Evolutionary conservation across 1,140 invertebrate species (phyloP), one percentile per base, ranked within the genome.

Genomic region (Calliphora vicina): DNA sequence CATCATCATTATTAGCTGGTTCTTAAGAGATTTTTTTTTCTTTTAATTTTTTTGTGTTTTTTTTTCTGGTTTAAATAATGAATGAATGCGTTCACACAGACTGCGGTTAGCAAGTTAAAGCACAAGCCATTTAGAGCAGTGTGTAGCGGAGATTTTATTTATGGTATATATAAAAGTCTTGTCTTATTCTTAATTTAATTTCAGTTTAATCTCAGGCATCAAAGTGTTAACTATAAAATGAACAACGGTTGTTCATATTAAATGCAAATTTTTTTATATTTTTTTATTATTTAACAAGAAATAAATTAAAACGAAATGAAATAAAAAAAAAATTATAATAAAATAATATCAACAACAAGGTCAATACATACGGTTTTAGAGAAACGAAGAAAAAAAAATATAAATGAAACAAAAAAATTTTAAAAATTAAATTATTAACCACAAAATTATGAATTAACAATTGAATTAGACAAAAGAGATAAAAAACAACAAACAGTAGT

Each of bases 221-320:
- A 67, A 67, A 17, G n/a, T 67, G n/a, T 67, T 23, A 20, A 67
- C 50, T n/a, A 57, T 15, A 15, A 0, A 2, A 57, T 15, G 15
- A 57, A n/a, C 50, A 67, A 23, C 61, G 23, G n/a, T n/a, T n/a
- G n/a, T n/a, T 67, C 20, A 67, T 23, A 23, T 25, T 23, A 67
- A 67, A 67, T 67, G 61, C 61, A 67, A 67, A 67, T 67, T 67
- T 50, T n/a, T 67, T 67, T 13, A n/a, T 57, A n/a, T 57, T 57
- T n/a, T 57, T 57, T 6, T 10, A 23, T 15, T 15, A 50, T 50
- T 50, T 50, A 50, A 67, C 61, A 67, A 67, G n/a, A 67, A 20
- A 67, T 23, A 67, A 67, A 67, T n/a, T 15, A 23, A 23, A 23
- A 23, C 20, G 10, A 67, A 67, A 20, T 9, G n/a, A 67, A 67